Conservation (phyloP, 2,888 invertebrate species). For the Eristalis tenax region DNA sequence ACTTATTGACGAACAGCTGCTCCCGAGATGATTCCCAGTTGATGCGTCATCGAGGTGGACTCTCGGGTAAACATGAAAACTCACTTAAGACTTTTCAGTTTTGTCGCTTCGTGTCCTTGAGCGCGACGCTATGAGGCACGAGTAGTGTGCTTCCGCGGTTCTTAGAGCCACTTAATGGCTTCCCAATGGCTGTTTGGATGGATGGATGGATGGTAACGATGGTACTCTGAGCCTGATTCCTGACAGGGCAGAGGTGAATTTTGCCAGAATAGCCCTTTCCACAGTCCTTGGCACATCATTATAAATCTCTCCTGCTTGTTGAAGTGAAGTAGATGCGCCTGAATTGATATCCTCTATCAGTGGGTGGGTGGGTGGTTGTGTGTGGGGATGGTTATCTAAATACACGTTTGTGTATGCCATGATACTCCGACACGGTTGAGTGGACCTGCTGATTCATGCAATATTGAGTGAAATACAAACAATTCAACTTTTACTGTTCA, state of each 20-base stretch:
- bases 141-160: slow-evolving; percentile 45
- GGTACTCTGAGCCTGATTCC: neutral
- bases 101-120: slow-evolving; percentile 22
- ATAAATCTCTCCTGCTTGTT: neutral
- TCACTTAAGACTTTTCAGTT: slow-evolving; percentile 53
- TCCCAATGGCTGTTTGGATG: neutral
- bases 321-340: slow-evolving; percentile 34
- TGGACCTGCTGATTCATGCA: slow-evolving; percentile 66
- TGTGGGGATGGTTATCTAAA: neutral
- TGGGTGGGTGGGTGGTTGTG: neutral
- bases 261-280: neutral
- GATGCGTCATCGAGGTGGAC: slow-evolving; percentile 18
- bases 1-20: slow-evolving; percentile 45
- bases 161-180: slow-evolving; percentile 51
- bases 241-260: neutral
- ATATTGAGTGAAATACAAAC: slow-evolving; percentile 71
- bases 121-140: slow-evolving; percentile 15
- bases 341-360: slow-evolving; percentile 12
- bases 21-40: neutral
- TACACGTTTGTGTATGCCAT: slow-evolving; percentile 34
- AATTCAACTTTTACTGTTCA: slow-evolving; percentile 69
- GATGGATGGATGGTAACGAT: slow-evolving; percentile 26
- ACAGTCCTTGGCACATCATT: neutral
- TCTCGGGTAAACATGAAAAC: slow-evolving; percentile 59
- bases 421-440: slow-evolving; percentile 51